These are phyloP conservation scores for Coregonus suidteri DNA, from an alignment of 2,797 vertebrate species.

Conservation along the genomic window DNA sequence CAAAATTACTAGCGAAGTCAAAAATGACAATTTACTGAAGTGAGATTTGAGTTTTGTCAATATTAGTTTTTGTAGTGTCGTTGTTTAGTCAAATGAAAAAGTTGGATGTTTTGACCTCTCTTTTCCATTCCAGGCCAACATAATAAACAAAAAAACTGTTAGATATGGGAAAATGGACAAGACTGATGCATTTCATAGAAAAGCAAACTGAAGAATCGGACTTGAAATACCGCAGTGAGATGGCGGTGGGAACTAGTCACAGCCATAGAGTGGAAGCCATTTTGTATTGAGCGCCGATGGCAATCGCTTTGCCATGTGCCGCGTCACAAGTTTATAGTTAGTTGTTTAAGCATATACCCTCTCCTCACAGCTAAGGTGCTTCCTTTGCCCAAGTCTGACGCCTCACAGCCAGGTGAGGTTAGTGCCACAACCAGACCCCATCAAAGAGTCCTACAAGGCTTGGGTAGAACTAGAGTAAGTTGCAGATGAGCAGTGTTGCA, in stretches of 20 bases:
- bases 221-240: neutral
- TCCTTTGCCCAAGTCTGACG: neutral
- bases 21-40: neutral
- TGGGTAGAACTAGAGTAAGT: neutral
- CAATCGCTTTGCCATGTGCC: neutral
- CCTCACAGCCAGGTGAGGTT: neutral
- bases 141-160: neutral
- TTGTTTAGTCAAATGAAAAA: neutral
- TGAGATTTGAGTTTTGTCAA: neutral
- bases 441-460: neutral
- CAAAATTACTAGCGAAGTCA: neutral
- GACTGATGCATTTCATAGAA: slow-evolving; percentile 7
- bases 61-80: too few relatives aligned
- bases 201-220: neutral
- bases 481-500: neutral
- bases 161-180: neutral
- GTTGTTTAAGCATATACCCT: too few relatives aligned
- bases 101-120: neutral
- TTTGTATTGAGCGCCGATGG: neutral
- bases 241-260: neutral
- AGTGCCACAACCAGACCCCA: neutral
- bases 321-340: neutral
- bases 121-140: neutral
- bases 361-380: too few relatives aligned
- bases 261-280: neutral